These are phyloP conservation scores for Mythimna impura DNA, from an alignment of 2,888 invertebrate genomes.

Conservation along the genomic window DNA sequence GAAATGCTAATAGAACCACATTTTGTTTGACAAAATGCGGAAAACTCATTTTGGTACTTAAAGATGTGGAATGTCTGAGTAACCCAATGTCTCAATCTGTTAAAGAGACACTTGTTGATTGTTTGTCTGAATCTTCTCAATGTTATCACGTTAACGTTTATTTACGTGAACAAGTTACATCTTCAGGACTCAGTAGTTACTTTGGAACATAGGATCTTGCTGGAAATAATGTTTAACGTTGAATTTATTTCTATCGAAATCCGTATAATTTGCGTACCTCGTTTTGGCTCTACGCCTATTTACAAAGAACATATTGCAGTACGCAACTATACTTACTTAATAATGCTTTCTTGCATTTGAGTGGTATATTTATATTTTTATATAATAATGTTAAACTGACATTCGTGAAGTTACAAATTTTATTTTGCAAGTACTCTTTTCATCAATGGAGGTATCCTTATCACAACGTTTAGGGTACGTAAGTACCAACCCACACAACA, in stretches of 20 bases:
- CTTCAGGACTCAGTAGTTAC: background rate
- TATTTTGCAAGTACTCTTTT: background rate
- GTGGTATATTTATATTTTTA: background rate
- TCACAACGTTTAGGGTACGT: background rate
- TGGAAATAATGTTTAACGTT: background rate
- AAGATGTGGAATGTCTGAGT: background rate
- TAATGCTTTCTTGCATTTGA: background rate
- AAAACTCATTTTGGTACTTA: background rate
- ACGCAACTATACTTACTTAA: slow-evolving; percentile 10
- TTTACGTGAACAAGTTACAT: background rate
- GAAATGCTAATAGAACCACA: background rate
- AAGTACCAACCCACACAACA: slow-evolving; percentile 21
- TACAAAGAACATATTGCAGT: slow-evolving; percentile 6
- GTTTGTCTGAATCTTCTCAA: slow-evolving; percentile 20
- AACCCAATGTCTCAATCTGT: slow-evolving; percentile 2
- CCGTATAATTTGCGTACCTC: slow-evolving; percentile 1
- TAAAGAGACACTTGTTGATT: slow-evolving; percentile 20
- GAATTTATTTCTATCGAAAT: slow-evolving; percentile 3
- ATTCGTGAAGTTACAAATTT: background rate
- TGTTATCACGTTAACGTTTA: background rate
- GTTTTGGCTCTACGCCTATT: slow-evolving; percentile 22
- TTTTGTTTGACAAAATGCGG: background rate
- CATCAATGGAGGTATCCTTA: background rate
- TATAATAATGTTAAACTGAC: background rate
- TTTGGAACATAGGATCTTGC: background rate